These are phyloP conservation scores for Syngnathus acus DNA, from an alignment of 2,797 vertebrate genomes.

Conservation along the genomic window DNA sequence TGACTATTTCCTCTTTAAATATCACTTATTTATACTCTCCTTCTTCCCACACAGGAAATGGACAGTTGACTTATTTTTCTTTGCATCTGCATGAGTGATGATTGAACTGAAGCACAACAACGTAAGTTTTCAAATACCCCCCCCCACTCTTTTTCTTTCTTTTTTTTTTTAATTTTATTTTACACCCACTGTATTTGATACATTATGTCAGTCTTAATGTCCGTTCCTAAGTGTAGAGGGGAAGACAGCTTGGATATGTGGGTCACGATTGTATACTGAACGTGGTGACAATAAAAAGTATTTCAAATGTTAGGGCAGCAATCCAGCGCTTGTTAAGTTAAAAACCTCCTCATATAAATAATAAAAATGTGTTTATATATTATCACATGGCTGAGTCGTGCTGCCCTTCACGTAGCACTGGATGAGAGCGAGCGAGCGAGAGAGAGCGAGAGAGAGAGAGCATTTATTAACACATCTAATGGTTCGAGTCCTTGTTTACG, in stretches of 20 bases:
- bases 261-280: slow-evolving; percentile 66
- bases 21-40: slow-evolving; percentile 77
- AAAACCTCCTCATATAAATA: slow-evolving; percentile 81
- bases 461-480: slow-evolving; percentile 54
- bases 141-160: slow-evolving; percentile 38
- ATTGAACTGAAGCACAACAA: slow-evolving; percentile 74
- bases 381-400: slow-evolving; percentile 64
- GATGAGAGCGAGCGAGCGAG: slow-evolving; percentile 41
- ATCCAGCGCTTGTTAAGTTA: slow-evolving; percentile 71
- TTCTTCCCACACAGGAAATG: slow-evolving; percentile 62
- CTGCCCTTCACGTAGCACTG: slow-evolving; percentile 62
- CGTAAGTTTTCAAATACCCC: slow-evolving; percentile 69
- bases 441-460: slow-evolving; percentile 15
- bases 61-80: slow-evolving; percentile 67
- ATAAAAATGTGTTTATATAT: slow-evolving; percentile 79
- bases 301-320: slow-evolving; percentile 69
- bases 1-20: slow-evolving; percentile 77
- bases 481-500: slow-evolving; percentile 49
- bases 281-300: slow-evolving; percentile 63
- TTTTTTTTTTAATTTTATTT: slow-evolving; percentile 29
- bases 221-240: slow-evolving; percentile 60
- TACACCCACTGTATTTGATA: slow-evolving; percentile 64
- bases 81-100: slow-evolving; percentile 70
- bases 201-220: slow-evolving; percentile 45
- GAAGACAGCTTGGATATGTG: slow-evolving; percentile 70